Conservation (phyloP, 2,888 invertebrate species). For the Scelioninae gen. 2 region DNA sequence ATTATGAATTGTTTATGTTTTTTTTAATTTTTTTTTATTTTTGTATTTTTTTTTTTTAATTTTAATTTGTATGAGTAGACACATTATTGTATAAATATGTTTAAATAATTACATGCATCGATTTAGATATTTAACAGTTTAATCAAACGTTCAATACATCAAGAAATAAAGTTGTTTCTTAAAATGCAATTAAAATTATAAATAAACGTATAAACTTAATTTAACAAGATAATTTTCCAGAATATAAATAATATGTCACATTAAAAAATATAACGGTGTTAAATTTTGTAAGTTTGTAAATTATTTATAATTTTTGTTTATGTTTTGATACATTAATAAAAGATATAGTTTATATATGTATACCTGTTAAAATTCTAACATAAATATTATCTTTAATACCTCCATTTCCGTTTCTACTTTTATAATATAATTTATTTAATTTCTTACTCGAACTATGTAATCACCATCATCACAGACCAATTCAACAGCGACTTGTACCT, state of each 20-base stretch:
- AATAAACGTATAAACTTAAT: too few species aligned
- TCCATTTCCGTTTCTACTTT: conserved; percentile 14
- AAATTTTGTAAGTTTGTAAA: too few species aligned
- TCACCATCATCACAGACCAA: conserved; percentile 58
- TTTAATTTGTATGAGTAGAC: too few species aligned
- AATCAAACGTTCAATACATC: background rate
- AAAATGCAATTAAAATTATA: too few species aligned
- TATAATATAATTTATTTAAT: conserved; percentile 28
- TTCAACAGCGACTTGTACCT: conserved; percentile 55
- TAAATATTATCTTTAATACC: conserved; percentile 7
- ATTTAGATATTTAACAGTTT: background rate
- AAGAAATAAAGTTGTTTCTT: background rate
- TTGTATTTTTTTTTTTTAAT: too few species aligned
- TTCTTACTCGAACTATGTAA: conserved; percentile 43
- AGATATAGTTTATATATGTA: conserved; percentile 12
- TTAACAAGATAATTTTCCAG: too few species aligned
- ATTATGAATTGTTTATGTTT: too few species aligned
- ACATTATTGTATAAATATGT: too few species aligned
- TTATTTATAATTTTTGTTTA: too few species aligned
- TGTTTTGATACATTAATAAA: background rate
- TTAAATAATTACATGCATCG: conserved; percentile 2
- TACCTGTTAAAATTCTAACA: conserved; percentile 11
- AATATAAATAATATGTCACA: too few species aligned
- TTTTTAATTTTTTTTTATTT: too few species aligned
- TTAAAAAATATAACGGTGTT: too few species aligned